Conservation (phyloP, 2,113 vertebrate genomes). For the Parotia lawesii region DNA sequence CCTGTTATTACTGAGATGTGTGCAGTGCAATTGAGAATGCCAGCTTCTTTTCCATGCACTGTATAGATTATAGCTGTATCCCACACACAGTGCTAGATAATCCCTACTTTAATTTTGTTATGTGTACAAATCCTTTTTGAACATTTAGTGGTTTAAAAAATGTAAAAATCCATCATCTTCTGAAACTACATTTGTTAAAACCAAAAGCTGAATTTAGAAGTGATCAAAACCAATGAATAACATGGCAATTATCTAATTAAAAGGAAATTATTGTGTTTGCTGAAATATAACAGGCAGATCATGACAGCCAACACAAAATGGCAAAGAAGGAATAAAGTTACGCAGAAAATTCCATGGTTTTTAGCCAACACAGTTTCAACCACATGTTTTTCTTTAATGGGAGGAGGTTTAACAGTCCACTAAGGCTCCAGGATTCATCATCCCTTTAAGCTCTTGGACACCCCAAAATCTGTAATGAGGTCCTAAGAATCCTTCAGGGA, state of each 20-base stretch:
- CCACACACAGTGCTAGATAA: constrained; percentile 79
- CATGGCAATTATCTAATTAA: constrained; percentile 62
- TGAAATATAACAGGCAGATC: constrained; percentile 52
- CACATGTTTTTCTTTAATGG: constrained; percentile 57
- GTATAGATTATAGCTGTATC: constrained; percentile 72
- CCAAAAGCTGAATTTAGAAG: constrained; percentile 67
- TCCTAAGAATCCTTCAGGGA: constrained; percentile 1
- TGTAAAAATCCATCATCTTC: constrained; percentile 63
- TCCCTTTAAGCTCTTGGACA: constrained; percentile 17
- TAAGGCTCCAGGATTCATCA: constrained; percentile 35
- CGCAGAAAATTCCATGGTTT: constrained; percentile 53
- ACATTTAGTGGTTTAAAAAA: constrained; percentile 65
- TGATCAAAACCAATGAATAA: constrained; percentile 59
- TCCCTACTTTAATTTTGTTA: constrained; percentile 75
- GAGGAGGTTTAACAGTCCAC: constrained; percentile 37
- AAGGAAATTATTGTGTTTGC: constrained; percentile 53
- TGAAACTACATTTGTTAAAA: constrained; percentile 62
- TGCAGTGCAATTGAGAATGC: constrained; percentile 70
- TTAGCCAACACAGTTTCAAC: constrained; percentile 50
- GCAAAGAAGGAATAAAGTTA: constrained; percentile 57
- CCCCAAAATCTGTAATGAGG: constrained; percentile 20
- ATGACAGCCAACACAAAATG: constrained; percentile 43
- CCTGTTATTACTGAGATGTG: constrained; percentile 81
- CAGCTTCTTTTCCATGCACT: constrained; percentile 71
- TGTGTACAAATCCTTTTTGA: constrained; percentile 68